Evolutionary conservation across 2,888 invertebrate genomes (phyloP).

Genomic region (Blera fallax): DNA sequence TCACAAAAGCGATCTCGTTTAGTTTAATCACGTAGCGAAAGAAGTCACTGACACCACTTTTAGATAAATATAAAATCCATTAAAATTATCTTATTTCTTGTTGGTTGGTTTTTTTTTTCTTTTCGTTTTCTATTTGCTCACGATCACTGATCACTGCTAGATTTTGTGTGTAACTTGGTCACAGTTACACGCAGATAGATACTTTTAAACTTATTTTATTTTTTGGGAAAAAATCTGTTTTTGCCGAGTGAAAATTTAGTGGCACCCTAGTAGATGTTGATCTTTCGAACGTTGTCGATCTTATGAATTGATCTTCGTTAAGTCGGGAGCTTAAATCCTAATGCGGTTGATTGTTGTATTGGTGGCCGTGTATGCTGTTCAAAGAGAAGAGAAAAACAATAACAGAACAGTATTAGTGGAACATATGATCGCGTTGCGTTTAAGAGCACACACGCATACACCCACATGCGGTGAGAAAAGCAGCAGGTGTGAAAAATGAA

Average conservation of each 20-base stretch:
- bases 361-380: slow-evolving; percentile 1
- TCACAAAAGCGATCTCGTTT: slow-evolving; percentile 42
- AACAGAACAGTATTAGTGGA: slow-evolving; percentile 42
- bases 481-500: slow-evolving; percentile 44
- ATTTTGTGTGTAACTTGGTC: slow-evolving; percentile 22
- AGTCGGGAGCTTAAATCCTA: slow-evolving; percentile 81
- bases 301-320: slow-evolving; percentile 81
- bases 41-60: slow-evolving; percentile 80
- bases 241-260: slow-evolving; percentile 17
- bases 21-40: slow-evolving; percentile 47
- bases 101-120: slow-evolving; percentile 2
- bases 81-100: slow-evolving; percentile 72
- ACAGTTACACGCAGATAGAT: background rate
- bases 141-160: slow-evolving; percentile 29
- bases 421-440: slow-evolving; percentile 63
- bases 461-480: slow-evolving; percentile 2
- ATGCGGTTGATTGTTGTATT: slow-evolving; percentile 44
- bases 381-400: slow-evolving; percentile 64
- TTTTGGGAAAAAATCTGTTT: background rate
- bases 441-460: slow-evolving; percentile 52
- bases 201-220: background rate
- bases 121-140: slow-evolving; percentile 1
- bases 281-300: slow-evolving; percentile 81
- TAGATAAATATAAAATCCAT: slow-evolving; percentile 72
- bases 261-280: slow-evolving; percentile 76